These are phyloP conservation scores for Anoplopoma fimbria DNA, from an alignment of 2,113 vertebrate species.

Conservation along the genomic window DNA sequence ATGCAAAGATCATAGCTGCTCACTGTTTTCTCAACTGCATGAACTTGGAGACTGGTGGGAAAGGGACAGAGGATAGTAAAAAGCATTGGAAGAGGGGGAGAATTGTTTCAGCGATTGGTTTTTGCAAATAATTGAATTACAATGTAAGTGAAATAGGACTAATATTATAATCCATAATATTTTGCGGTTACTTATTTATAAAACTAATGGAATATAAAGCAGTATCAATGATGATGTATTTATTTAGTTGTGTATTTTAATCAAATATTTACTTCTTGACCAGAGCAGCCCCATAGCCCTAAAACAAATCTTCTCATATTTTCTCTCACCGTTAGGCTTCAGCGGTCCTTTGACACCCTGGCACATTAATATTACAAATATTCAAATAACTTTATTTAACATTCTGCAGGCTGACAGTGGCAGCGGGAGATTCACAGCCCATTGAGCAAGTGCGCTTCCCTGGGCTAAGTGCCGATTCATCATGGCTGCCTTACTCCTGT, in stretches of 20 bases:
- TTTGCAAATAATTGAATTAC: slow-evolving; percentile 19
- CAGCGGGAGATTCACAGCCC: slow-evolving; percentile 82
- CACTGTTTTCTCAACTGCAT: background rate
- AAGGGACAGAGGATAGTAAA: background rate
- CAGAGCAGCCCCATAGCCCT: slow-evolving; percentile 29
- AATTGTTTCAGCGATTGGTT: slow-evolving; percentile 9
- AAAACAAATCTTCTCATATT: slow-evolving; percentile 66
- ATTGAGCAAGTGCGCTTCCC: slow-evolving; percentile 81
- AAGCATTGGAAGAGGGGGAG: background rate
- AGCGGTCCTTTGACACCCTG: slow-evolving; percentile 73
- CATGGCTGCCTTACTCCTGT: slow-evolving; percentile 81
- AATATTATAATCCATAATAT: slow-evolving; percentile 15
- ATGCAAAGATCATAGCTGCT: slow-evolving; percentile 57
- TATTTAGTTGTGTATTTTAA: slow-evolving; percentile 46
- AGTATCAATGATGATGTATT: slow-evolving; percentile 39
- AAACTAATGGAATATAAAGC: slow-evolving; percentile 12
- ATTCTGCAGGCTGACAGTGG: slow-evolving; percentile 79
- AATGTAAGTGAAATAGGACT: background rate
- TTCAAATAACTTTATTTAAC: slow-evolving; percentile 88
- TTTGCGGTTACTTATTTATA: slow-evolving; percentile 16
- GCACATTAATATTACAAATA: slow-evolving; percentile 86
- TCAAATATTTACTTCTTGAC: slow-evolving; percentile 18
- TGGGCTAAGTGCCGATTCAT: slow-evolving; percentile 83
- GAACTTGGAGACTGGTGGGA: slow-evolving; percentile 2
- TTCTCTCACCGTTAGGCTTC: slow-evolving; percentile 71